These are phyloP conservation scores for Bos taurus DNA, from an alignment of 2,113 vertebrate genomes.

Conservation along the genomic window DNA sequence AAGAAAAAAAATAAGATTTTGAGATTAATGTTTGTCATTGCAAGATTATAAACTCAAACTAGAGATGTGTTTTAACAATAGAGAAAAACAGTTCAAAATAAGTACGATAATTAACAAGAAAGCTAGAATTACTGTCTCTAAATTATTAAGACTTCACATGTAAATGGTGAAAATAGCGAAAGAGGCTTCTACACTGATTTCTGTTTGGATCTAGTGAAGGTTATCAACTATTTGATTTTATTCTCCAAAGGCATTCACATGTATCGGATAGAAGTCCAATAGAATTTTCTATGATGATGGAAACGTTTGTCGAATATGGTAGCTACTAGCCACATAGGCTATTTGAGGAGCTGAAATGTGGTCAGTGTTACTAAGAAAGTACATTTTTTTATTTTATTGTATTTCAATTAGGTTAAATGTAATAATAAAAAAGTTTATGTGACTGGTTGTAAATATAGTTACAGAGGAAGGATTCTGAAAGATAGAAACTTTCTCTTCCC, in stretches of 20 bases:
- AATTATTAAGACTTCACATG: background rate
- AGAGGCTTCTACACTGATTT: background rate
- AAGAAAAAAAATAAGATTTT: background rate
- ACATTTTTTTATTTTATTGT: background rate
- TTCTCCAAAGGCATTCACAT: background rate
- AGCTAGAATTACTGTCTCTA: background rate
- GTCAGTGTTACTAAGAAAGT: background rate
- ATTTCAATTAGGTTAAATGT: background rate
- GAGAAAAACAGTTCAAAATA: background rate
- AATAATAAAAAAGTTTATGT: background rate
- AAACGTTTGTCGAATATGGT: background rate
- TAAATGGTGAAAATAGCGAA: background rate
- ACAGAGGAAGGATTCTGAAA: background rate
- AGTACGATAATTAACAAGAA: background rate
- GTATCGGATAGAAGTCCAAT: background rate
- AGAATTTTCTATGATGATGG: background rate
- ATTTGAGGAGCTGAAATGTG: background rate
- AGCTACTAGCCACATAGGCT: background rate
- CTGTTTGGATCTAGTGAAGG: background rate
- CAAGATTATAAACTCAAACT: background rate
- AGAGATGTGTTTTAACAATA: background rate
- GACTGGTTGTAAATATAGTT: background rate
- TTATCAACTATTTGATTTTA: background rate
- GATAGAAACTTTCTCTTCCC: background rate
- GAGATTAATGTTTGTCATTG: background rate